Evolutionary conservation across 2,113 vertebrate genomes (phyloP).

Genomic region (Hystrix cristata): DNA sequence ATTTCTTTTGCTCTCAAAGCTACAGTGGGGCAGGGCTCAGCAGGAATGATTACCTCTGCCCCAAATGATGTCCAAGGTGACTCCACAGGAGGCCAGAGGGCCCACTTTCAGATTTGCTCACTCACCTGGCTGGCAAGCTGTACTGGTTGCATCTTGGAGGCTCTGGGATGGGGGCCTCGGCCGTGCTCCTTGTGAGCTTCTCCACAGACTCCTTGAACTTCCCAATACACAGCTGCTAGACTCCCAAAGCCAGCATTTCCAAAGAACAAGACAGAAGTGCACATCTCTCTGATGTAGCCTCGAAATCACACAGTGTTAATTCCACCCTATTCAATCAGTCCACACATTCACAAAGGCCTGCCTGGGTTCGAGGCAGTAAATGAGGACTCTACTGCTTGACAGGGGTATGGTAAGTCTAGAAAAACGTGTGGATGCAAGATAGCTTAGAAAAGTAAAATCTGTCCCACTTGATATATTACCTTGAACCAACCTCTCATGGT

Average conservation of each 20-base stretch:
- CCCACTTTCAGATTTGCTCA: neutral
- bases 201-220: neutral
- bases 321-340: neutral
- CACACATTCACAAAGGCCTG: neutral
- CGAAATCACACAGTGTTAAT: neutral
- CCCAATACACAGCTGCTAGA: neutral
- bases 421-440: neutral
- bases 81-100: neutral
- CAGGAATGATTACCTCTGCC: neutral
- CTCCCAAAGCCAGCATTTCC: neutral
- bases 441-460: conserved; percentile 24
- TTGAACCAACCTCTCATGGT: conserved; percentile 12
- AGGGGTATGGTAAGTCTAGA: neutral
- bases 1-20: neutral
- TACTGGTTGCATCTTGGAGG: neutral
- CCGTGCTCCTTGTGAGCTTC: neutral
- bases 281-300: neutral
- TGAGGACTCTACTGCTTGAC: neutral
- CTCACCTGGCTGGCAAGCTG: neutral
- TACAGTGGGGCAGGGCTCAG: neutral
- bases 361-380: neutral
- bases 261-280: neutral
- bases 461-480: neutral
- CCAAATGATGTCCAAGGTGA: neutral
- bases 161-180: neutral